Conservation (phyloP, 2,113 vertebrate species). For the Sander lucioperca region DNA sequence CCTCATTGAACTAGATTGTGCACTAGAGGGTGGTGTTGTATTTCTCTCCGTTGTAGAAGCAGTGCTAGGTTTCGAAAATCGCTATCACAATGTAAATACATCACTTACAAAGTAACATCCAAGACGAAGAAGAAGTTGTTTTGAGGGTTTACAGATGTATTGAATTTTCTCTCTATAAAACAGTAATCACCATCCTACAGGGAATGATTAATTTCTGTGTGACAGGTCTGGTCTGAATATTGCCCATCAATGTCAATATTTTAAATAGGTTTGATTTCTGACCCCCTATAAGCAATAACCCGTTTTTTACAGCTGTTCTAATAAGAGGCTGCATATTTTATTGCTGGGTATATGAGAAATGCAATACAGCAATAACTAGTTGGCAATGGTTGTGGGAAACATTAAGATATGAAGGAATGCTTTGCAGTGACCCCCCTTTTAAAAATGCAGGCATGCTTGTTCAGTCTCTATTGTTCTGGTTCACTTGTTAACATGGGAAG, state of each 20-base stretch:
- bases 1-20: neutral
- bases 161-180: neutral
- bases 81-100: constrained; percentile 1
- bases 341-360: constrained; percentile 41
- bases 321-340: constrained; percentile 25
- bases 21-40: constrained; percentile 66
- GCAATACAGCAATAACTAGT: constrained; percentile 36
- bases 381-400: constrained; percentile 47
- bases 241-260: constrained; percentile 26
- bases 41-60: neutral
- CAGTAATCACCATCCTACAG: neutral
- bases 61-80: neutral
- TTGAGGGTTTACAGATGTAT: neutral
- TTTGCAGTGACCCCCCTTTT: constrained; percentile 26
- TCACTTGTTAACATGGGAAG: constrained; percentile 54
- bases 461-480: constrained; percentile 26
- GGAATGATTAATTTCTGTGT: constrained; percentile 1
- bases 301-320: constrained; percentile 8
- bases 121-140: neutral
- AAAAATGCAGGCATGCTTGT: constrained; percentile 41
- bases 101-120: neutral
- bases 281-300: constrained; percentile 16
- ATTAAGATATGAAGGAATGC: constrained; percentile 41
- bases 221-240: neutral
- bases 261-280: constrained; percentile 55